Base-by-base conservation (phyloP, 2,113 vertebrate species). In the Accipiter cooperii region DNA sequence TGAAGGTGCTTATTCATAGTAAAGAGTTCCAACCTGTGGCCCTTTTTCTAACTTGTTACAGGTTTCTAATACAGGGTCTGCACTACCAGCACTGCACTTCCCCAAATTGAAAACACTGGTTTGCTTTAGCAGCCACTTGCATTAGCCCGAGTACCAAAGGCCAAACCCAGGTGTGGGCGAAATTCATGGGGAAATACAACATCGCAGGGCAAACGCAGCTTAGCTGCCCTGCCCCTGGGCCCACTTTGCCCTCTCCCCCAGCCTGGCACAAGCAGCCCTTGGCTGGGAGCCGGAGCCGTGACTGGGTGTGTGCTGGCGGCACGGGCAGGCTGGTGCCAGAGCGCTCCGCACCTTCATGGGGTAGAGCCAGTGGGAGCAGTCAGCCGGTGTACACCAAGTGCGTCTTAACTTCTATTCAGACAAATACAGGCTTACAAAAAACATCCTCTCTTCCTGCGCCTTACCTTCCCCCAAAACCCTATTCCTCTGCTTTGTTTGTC, bases 331-430 rank as follows among this genome's bases (percentile, higher is more conserved):
- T 38, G 58, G 29, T 13, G n/a, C 31, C 3, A 0, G 29, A 8
- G 61, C 0, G 22, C 13, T 17, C 69, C 2, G 1, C 33, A 2
- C 33, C 5, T 0, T 1, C 1, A 3, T 13, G 42, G 51, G n/a
- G 44, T 2, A 10, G 33, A 64, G 47, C 26, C 49, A 8, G 26
- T 4, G 4, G 5, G 49, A 29, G 55, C 22, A 18, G n/a, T 9
- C 31, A 4, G 44, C 1, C 2, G 33, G 18, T 6, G 6, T 4
- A 3, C 33, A 6, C 17, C 46, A 12, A 31, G 6, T 0, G 33
- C 40, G 13, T 18, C 38, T 20, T 8, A 17, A 17, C 33, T 9
- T 33, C 46, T 60, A 2, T 7, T 58, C 19, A 3, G 21, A 25
- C 12, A 44, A 38, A 38, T 2, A 7, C 21, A 24, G 47, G 19